Base-by-base conservation (phyloP, 2,888 invertebrate species). In the Archips xylosteana region DNA sequence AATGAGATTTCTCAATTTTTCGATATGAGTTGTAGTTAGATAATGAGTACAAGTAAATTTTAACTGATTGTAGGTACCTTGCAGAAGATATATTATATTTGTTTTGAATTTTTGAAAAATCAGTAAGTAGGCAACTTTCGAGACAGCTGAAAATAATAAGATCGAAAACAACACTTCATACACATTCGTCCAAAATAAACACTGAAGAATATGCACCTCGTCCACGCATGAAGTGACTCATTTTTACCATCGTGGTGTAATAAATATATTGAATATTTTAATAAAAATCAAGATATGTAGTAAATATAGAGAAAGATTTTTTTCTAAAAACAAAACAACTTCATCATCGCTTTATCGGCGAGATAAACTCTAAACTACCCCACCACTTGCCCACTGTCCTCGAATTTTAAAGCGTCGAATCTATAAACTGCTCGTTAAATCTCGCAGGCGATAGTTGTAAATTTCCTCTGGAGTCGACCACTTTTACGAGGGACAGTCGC, bases 401-500 rank as follows among this genome's bases (percentile, higher is more conserved):
- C 85, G 88, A 87, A 88, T 89, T 92, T 91, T 87, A 91, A 92
- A 89, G 90, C 87, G 85, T 82, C 81, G 85, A 88, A 90, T 92
- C 93, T 91, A 92, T 94, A 94, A 93, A 94, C 91, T 89, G 90
- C 76, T 91, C 91, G 92, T 94, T 92, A 94, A 94, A 92, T 92
- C 91, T 91, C 89, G 85, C 85, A 82, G 85, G 85, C 87, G 89
- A 89, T 92, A 90, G 92, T 90, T 91, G 92, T 94, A 93, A 93
- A 94, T 94, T 89, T 90, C 83, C 89, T 84, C 85, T 86, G 85
- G 88, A 88, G 87, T 86, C 82, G 85, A 82, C 82, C 84, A 85
- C 83, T 89, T 92, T 93, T 94, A 93, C 92, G 92, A 91, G 86
- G 89, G 89, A 85, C 88, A 81, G 81, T 47, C 74, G 87, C 89